These are phyloP conservation scores for Megaceryle torquata DNA, from an alignment of 2,113 vertebrate species.

Conservation along the genomic window DNA sequence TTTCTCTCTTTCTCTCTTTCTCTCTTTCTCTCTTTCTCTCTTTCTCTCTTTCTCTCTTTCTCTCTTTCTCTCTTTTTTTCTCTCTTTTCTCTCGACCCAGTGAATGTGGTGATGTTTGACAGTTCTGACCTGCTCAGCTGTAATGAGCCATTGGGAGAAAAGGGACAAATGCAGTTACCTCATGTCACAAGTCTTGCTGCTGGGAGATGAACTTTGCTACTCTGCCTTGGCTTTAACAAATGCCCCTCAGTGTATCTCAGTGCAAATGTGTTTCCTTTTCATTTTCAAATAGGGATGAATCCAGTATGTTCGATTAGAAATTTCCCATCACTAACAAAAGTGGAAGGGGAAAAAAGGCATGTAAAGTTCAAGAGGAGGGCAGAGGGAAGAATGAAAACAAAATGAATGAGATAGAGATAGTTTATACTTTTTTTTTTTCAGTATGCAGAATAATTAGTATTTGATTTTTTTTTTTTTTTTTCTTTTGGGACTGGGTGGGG, in stretches of 20 bases:
- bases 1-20: background rate
- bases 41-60: background rate
- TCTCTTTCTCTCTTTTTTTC: background rate
- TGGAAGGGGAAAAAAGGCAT: constrained; percentile 19
- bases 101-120: background rate
- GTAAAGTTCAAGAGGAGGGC: constrained; percentile 67
- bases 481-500: background rate
- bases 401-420: background rate
- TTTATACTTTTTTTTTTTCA: background rate
- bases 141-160: constrained; percentile 36
- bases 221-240: constrained; percentile 62
- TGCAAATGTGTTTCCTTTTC: constrained; percentile 70
- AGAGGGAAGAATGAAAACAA: constrained; percentile 51
- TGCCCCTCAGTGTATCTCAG: constrained; percentile 48
- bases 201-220: constrained; percentile 67
- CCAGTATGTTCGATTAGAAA: constrained; percentile 66
- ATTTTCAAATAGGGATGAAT: constrained; percentile 66
- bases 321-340: constrained; percentile 62
- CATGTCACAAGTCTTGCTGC: constrained; percentile 28
- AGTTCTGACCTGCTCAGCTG: constrained; percentile 50
- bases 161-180: constrained; percentile 57
- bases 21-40: background rate
- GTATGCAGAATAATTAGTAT: background rate
- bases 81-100: background rate
- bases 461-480: background rate